Conservation (phyloP, 35 echinoderm and acorn worm species). For the Acanthaster planci region DNA sequence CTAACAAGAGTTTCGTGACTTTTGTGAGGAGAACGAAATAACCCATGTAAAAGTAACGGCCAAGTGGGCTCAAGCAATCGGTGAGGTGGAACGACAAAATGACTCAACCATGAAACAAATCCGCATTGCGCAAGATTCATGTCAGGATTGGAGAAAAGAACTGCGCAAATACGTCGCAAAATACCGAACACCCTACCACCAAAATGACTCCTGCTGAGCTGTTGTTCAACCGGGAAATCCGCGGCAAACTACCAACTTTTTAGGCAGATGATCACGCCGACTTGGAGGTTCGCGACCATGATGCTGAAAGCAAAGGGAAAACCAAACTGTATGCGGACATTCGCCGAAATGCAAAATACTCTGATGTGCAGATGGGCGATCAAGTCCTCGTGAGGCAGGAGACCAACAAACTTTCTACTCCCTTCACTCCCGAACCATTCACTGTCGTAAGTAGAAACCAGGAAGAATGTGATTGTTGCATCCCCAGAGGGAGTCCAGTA, state of each 20-base stretch:
- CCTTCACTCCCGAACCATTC: neutral
- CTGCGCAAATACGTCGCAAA: neutral
- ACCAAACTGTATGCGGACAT: neutral
- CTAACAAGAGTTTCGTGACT: no score
- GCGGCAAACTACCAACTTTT: neutral
- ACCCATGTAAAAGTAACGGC: neutral
- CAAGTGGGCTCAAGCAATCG: neutral
- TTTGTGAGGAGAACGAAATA: no score
- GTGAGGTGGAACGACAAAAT: neutral
- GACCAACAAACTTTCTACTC: no score
- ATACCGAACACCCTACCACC: neutral
- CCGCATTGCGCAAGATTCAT: neutral
- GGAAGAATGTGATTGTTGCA: neutral
- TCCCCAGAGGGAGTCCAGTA: neutral
- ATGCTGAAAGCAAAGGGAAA: slow-evolving; percentile 13
- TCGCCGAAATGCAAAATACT: neutral
- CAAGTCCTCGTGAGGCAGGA: no score
- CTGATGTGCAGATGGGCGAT: no score
- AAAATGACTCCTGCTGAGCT: neutral
- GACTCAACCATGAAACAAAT: neutral
- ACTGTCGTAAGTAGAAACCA: neutral
- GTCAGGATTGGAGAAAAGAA: neutral
- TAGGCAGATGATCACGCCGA: neutral
- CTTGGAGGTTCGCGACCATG: neutral
- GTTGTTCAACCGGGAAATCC: neutral